Evolutionary conservation across 2,113 vertebrate genomes (phyloP).

Genomic region (Chaenocephalus aceratus): DNA sequence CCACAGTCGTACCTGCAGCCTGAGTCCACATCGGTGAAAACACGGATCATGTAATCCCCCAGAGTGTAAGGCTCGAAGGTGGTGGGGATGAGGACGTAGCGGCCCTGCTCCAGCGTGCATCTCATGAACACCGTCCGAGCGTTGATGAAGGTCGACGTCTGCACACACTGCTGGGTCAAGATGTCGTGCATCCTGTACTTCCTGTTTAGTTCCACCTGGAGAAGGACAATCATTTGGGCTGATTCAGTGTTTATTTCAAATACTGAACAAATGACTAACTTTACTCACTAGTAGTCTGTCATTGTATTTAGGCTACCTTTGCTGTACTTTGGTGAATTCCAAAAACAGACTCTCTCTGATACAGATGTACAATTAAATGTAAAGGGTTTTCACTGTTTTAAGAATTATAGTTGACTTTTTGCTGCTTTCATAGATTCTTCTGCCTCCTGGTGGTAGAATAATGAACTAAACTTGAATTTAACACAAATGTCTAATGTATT

Average conservation of each 20-base stretch:
- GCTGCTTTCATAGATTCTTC: background rate
- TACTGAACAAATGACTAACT: background rate
- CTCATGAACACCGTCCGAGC: conserved; percentile 89
- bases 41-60: conserved; percentile 88
- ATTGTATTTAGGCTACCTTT: background rate
- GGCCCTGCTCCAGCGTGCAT: conserved; percentile 84
- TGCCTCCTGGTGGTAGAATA: conserved; percentile 56
- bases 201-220: conserved; percentile 93
- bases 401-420: background rate
- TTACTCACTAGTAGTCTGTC: background rate
- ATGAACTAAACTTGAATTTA: background rate
- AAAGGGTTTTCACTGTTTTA: background rate
- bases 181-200: conserved; percentile 90
- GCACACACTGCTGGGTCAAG: conserved; percentile 85
- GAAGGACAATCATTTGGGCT: background rate
- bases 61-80: conserved; percentile 84
- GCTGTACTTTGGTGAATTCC: background rate
- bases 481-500: background rate
- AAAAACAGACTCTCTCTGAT: background rate
- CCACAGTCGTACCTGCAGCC: conserved; percentile 84
- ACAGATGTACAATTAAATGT: background rate
- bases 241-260: background rate
- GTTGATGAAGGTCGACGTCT: conserved; percentile 89
- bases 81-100: conserved; percentile 91
- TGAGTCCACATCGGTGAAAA: conserved; percentile 89